These are phyloP conservation scores for Coluber constrictor DNA, from an alignment of 2,797 vertebrate species.

Conservation along the genomic window DNA sequence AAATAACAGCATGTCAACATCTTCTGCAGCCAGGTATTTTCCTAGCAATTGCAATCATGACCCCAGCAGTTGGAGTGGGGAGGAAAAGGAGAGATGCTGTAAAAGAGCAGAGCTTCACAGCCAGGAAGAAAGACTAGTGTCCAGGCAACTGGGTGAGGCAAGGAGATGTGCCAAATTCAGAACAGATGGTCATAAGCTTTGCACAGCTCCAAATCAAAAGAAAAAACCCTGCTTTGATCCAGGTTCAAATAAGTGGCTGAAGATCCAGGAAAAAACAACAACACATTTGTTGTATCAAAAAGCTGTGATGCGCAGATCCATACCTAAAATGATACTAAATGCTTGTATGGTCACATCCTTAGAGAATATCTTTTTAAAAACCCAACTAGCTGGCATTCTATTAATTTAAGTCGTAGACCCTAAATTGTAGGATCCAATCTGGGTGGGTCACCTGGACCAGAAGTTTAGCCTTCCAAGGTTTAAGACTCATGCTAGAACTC, in stretches of 20 bases:
- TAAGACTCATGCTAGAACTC: neutral
- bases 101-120: neutral
- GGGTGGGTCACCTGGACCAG: neutral
- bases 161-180: neutral
- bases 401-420: neutral
- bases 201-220: neutral
- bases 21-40: neutral
- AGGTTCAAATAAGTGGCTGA: neutral
- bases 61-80: neutral
- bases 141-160: neutral
- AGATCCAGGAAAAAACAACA: neutral
- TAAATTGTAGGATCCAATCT: neutral
- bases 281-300: neutral
- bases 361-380: neutral
- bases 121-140: neutral
- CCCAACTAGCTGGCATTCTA: neutral
- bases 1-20: neutral
- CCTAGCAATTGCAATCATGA: neutral
- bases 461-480: neutral
- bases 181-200: neutral
- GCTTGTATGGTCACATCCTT: neutral
- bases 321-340: neutral
- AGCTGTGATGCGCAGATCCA: neutral
- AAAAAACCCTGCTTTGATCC: neutral
- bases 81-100: neutral